phyloP scores from a whole-genome alignment of 2,888 invertebrate genomes.

The Atethmia centrago region DNA sequence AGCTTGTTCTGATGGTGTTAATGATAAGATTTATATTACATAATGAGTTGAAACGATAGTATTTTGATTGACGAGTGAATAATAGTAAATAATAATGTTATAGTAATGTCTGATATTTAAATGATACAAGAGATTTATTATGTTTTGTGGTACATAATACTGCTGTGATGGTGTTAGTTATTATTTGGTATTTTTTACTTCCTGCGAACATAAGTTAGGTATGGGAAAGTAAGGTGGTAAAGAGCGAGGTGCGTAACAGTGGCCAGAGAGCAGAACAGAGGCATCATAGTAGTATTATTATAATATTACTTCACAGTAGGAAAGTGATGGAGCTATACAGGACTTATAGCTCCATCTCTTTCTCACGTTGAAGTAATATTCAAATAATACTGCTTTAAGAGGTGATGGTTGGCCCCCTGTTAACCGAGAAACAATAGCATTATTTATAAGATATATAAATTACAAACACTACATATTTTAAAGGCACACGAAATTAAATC shows the following conservation, averaged over 20 bases:
- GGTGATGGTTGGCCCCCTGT: too few species aligned
- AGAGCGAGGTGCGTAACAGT: not conserved
- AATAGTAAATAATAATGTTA: slow-evolving; percentile 43
- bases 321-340: too few species aligned
- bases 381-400: too few species aligned
- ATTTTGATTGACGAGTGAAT: slow-evolving; percentile 56
- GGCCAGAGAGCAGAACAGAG: too few species aligned
- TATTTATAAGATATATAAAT: too few species aligned
- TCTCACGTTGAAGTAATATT: too few species aligned
- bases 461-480: too few species aligned
- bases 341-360: too few species aligned
- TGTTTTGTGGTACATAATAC: slow-evolving; percentile 3
- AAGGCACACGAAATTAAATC: too few species aligned
- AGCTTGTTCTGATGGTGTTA: not conserved
- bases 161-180: not conserved
- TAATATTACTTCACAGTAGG: too few species aligned
- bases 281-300: too few species aligned
- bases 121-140: slow-evolving; percentile 40
- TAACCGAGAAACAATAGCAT: too few species aligned
- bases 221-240: not conserved
- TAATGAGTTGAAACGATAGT: slow-evolving; percentile 41
- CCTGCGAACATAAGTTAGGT: not conserved
- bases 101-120: slow-evolving; percentile 23
- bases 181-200: not conserved
- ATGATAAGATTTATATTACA: slow-evolving; percentile 41